Conservation (phyloP, 2,797 vertebrate genomes). For the Enteromius paludinosus region DNA sequence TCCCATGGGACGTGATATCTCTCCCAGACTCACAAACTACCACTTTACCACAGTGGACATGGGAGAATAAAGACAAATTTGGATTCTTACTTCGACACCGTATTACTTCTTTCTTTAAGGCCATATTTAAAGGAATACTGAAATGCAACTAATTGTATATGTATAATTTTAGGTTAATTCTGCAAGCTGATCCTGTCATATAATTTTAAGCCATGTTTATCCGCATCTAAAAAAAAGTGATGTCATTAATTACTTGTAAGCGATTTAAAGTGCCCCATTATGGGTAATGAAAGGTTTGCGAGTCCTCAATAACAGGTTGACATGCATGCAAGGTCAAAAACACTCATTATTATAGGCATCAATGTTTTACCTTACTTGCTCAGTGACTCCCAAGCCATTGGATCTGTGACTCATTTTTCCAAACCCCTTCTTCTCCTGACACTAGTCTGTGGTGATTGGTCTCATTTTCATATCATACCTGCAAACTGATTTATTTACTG, state of each 20-base stretch:
- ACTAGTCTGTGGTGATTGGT: too few species aligned
- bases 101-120: neutral
- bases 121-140: neutral
- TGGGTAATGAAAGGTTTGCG: too few species aligned
- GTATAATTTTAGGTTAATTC: neutral
- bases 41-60: conserved; percentile 10
- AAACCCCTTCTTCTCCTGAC: too few species aligned
- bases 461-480: too few species aligned
- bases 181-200: neutral
- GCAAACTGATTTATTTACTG: too few species aligned
- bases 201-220: neutral
- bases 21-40: conserved; percentile 32
- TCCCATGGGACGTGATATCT: conserved; percentile 28
- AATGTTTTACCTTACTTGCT: too few species aligned
- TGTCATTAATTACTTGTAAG: neutral
- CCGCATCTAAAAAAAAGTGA: neutral
- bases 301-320: too few species aligned
- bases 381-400: too few species aligned
- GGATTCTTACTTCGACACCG: neutral
- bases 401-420: too few species aligned
- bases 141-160: neutral
- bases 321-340: too few species aligned
- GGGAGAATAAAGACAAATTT: conserved; percentile 8
- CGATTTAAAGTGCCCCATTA: too few species aligned
- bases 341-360: too few species aligned